These are phyloP conservation scores for Columba janthina DNA, from an alignment of 2,113 vertebrate species.

Conservation along the genomic window DNA sequence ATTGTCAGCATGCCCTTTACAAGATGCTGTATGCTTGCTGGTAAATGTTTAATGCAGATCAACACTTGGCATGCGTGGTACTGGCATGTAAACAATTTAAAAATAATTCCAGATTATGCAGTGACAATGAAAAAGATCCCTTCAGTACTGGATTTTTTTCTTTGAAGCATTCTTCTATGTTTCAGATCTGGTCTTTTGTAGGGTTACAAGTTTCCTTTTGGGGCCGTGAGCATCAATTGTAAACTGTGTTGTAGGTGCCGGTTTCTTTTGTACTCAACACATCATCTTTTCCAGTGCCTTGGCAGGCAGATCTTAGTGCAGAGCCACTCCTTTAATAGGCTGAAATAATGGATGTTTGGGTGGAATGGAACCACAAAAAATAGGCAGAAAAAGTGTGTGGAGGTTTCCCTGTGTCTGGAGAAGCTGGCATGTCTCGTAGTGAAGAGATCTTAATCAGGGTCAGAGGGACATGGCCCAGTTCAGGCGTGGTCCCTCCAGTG, in stretches of 20 bases:
- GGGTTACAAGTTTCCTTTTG: not conserved
- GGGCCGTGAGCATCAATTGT: not conserved
- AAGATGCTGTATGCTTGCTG: not conserved
- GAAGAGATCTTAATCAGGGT: not conserved
- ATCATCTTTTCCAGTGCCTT: conserved; percentile 19
- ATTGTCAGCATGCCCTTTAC: not conserved
- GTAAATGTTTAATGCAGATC: not conserved
- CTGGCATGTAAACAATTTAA: not conserved
- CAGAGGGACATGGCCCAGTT: not conserved
- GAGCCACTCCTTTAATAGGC: conserved; percentile 32
- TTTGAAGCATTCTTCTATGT: not conserved
- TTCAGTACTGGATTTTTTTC: not conserved
- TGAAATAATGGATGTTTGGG: conserved; percentile 16
- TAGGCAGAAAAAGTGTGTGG: not conserved
- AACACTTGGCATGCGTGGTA: not conserved
- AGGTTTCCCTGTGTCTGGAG: not conserved
- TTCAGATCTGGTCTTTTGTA: not conserved
- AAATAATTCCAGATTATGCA: not conserved
- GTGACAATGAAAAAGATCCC: not conserved
- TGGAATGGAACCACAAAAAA: not conserved
- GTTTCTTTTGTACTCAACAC: not conserved
- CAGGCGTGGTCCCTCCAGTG: not conserved
- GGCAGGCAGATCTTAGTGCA: not conserved
- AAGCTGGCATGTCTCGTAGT: not conserved
- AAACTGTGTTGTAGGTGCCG: not conserved